These are phyloP conservation scores for Nomada lathburiana DNA, from an alignment of 2,888 invertebrate genomes.

Conservation along the genomic window DNA sequence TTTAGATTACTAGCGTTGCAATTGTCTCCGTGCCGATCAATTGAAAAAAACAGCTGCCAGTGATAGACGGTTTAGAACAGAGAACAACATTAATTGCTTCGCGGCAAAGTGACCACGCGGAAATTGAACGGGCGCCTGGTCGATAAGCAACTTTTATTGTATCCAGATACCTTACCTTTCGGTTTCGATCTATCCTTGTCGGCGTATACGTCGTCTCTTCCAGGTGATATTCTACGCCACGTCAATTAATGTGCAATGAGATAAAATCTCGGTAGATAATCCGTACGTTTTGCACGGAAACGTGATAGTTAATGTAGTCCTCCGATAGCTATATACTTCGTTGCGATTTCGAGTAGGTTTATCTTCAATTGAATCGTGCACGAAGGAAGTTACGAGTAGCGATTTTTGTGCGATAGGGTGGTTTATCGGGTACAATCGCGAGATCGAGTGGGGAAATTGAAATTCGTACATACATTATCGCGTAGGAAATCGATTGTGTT, in stretches of 20 bases:
- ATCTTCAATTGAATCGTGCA: neutral
- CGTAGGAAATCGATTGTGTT: neutral
- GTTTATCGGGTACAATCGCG: neutral
- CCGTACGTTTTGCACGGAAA: neutral
- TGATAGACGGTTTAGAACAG: conserved; percentile 56
- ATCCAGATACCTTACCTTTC: conserved; percentile 39
- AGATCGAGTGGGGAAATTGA: neutral
- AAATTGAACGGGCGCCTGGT: conserved; percentile 50
- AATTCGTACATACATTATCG: neutral
- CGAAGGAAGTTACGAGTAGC: neutral
- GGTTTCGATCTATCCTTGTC: neutral
- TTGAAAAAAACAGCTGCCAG: conserved; percentile 52
- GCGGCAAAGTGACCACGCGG: conserved; percentile 33
- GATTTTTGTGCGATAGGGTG: neutral
- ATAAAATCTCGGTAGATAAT: conserved; percentile 5
- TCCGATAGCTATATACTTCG: neutral
- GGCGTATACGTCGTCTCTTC: neutral
- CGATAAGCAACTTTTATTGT: conserved; percentile 53
- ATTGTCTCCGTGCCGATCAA: conserved; percentile 52
- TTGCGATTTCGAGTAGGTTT: neutral
- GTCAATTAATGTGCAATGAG: neutral
- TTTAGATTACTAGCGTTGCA: conserved; percentile 36
- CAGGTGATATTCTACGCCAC: too few relatives aligned
- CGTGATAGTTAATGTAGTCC: neutral
- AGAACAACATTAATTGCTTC: conserved; percentile 58